phyloP scores from a whole-genome alignment of 1,140 invertebrate genomes.

The Diabrotica virgifera region DNA sequence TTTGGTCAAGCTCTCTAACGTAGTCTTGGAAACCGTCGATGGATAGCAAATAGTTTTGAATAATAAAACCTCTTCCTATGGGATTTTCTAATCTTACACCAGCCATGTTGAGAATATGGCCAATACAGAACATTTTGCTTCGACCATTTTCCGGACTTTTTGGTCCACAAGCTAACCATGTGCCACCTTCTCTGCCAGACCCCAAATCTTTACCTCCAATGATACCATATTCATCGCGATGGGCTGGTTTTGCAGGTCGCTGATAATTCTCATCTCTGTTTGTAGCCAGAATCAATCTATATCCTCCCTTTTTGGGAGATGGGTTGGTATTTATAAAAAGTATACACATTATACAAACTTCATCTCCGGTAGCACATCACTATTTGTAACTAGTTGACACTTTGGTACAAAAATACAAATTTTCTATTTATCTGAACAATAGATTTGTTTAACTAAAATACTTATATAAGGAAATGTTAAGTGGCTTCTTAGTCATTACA shows the following conservation, averaged over 20 bases:
- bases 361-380: no score
- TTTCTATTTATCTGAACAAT: no score
- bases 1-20: background rate
- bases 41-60: background rate
- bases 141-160: conserved; percentile 20
- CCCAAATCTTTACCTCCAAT: conserved; percentile 74
- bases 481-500: no score
- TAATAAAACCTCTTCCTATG: background rate
- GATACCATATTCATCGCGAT: conserved; percentile 62
- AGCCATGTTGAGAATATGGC: background rate
- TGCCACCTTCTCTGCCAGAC: conserved; percentile 68
- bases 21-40: background rate
- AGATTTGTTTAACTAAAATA: no score
- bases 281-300: conserved; percentile 68
- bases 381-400: no score
- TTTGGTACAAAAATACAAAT: no score
- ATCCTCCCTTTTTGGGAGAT: conserved; percentile 53
- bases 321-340: conserved; percentile 40
- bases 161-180: conserved; percentile 66
- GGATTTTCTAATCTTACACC: background rate
- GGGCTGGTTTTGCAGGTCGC: conserved; percentile 60
- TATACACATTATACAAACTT: no score
- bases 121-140: background rate
- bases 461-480: no score
- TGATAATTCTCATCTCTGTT: conserved; percentile 77